Evolutionary conservation across 2,113 vertebrate genomes (phyloP).

Genomic region (Campylomormyrus numenius): DNA sequence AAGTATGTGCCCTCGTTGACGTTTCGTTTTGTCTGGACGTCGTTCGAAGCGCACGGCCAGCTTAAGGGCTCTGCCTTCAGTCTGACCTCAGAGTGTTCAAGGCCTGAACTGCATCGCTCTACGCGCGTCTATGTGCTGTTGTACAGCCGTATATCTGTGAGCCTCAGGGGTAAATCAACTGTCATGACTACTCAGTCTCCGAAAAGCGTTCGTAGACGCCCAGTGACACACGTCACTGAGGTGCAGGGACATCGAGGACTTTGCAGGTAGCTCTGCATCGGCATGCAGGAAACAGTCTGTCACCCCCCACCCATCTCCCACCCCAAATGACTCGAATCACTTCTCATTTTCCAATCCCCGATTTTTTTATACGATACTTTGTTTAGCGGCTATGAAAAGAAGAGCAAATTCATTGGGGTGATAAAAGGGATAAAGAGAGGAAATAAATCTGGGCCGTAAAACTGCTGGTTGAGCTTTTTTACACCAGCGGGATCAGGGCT

Average conservation of each 20-base stretch:
- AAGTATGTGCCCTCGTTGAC: background rate
- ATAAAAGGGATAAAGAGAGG: background rate
- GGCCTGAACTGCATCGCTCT: background rate
- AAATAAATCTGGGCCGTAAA: background rate
- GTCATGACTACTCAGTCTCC: background rate
- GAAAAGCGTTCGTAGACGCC: background rate
- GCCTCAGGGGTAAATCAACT: background rate
- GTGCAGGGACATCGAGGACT: background rate
- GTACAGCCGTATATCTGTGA: background rate
- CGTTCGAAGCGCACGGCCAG: background rate
- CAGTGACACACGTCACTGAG: background rate
- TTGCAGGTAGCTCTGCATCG: background rate
- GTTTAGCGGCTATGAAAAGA: background rate
- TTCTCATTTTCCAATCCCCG: background rate
- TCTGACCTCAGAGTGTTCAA: background rate
- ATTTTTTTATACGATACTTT: background rate
- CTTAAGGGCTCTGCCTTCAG: background rate
- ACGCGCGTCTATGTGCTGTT: background rate
- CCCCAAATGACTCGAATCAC: background rate
- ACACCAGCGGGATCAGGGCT: background rate
- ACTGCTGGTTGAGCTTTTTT: background rate
- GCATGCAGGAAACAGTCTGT: background rate
- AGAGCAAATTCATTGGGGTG: background rate
- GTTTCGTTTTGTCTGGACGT: background rate
- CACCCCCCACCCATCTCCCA: background rate